Percentiles rank a stretch among this genome's conserved stretches.
These are phyloP conservation scores for Eurosta solidaginis DNA, from an alignment of 1,140 invertebrate species.

Conservation along the genomic window DNA sequence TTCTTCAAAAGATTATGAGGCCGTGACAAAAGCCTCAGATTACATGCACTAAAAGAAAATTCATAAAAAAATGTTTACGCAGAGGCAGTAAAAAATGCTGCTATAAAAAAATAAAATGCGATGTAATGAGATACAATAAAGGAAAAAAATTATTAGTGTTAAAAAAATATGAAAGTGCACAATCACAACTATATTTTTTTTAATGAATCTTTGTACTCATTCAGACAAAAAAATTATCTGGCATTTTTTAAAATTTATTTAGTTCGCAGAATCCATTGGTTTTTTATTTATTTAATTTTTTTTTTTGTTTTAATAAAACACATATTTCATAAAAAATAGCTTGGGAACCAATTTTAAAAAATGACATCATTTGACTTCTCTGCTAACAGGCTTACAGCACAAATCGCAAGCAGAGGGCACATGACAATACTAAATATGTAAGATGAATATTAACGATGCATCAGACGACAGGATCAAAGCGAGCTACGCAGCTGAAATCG, in stretches of 20 bases:
- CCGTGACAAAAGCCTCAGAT: neutral
- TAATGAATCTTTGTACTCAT: too few species aligned
- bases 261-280: too few species aligned
- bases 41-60: neutral
- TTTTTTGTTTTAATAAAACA: neutral
- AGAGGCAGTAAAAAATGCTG: neutral
- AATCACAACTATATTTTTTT: too few species aligned
- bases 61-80: neutral
- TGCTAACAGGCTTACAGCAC: neutral
- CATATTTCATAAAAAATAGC: neutral
- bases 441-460: neutral
- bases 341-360: constrained; percentile 19
- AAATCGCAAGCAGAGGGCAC: neutral
- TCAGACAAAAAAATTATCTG: too few species aligned
- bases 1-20: neutral
- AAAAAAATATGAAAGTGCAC: too few species aligned
- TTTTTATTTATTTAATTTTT: too few species aligned
- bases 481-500: neutral
- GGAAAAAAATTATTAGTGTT: too few species aligned
- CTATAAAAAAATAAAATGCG: too few species aligned
- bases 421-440: neutral
- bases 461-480: neutral
- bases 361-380: neutral
- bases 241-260: too few species aligned
- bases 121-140: too few species aligned